Evolutionary conservation across 2,888 invertebrate species (phyloP).

Genomic region (Oscheius myriophilus): DNA sequence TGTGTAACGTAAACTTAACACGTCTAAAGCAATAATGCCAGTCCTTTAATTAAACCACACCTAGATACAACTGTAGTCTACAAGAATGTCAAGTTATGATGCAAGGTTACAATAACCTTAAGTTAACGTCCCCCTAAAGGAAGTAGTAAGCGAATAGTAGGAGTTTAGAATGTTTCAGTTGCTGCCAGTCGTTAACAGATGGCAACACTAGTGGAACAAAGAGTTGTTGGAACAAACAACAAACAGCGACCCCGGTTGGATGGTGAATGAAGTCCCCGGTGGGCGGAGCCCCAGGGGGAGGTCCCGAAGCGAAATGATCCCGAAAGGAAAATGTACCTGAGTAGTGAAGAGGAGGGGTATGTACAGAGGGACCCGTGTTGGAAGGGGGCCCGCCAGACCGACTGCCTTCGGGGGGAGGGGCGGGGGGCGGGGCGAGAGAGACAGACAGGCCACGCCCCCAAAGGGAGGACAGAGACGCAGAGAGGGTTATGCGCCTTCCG

Average conservation of each 20-base stretch:
- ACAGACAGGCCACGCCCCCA: background rate
- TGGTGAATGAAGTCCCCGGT: background rate
- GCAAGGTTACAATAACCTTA: too few species aligned
- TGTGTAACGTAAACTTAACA: too few species aligned
- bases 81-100: too few species aligned
- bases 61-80: too few species aligned
- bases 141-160: too few species aligned
- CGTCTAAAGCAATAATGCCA: too few species aligned
- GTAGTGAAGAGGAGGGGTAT: slow-evolving; percentile 27
- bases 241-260: background rate
- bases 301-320: background rate
- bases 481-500: slow-evolving; percentile 4
- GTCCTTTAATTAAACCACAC: too few species aligned
- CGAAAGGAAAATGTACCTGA: slow-evolving; percentile 17
- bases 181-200: too few species aligned
- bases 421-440: slow-evolving; percentile 10
- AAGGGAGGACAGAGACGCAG: slow-evolving; percentile 19
- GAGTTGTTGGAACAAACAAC: too few species aligned
- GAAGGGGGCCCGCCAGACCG: slow-evolving; percentile 29
- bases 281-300: background rate
- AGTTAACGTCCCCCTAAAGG: too few species aligned
- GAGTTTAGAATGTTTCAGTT: too few species aligned
- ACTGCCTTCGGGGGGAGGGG: slow-evolving; percentile 26
- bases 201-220: too few species aligned
- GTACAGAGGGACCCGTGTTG: slow-evolving; percentile 32